Conservation (phyloP, 2,797 vertebrate species). For the Esox lucius region DNA sequence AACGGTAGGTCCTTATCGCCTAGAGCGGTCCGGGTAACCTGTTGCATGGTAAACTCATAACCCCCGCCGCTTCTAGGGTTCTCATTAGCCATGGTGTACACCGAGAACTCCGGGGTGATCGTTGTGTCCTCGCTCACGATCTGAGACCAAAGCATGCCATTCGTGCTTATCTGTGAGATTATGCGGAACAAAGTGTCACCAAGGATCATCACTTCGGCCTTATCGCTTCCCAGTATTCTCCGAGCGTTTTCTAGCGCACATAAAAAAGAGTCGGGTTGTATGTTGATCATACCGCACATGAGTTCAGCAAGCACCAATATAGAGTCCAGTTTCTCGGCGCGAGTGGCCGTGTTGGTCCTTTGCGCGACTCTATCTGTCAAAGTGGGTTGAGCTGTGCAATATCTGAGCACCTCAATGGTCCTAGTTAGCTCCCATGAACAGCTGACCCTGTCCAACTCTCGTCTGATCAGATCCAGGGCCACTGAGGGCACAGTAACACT, state of each 20-base stretch:
- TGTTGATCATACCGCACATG: slow-evolving; percentile 25
- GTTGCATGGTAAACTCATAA: slow-evolving; percentile 29
- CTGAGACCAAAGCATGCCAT: background rate
- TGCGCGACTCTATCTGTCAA: slow-evolving; percentile 15
- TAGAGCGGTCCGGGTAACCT: background rate
- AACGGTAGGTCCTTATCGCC: background rate
- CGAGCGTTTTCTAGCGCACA: slow-evolving; percentile 22
- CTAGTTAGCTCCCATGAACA: slow-evolving; percentile 21
- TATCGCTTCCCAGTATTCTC: background rate
- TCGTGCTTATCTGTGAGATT: slow-evolving; percentile 4
- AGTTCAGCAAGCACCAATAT: slow-evolving; percentile 12
- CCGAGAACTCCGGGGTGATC: background rate
- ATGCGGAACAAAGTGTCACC: slow-evolving; percentile 24
- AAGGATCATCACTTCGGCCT: slow-evolving; percentile 9
- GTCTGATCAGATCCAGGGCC: no score
- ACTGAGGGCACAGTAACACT: slow-evolving; percentile 1
- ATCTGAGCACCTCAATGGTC: slow-evolving; percentile 22
- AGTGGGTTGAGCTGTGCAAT: slow-evolving; percentile 23
- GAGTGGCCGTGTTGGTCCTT: accelerated
- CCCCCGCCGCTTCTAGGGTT: accelerated
- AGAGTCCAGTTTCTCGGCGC: background rate
- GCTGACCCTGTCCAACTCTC: slow-evolving; percentile 15
- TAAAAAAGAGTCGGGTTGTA: background rate
- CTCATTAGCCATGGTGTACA: slow-evolving; percentile 27
- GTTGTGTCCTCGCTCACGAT: background rate